Evolutionary conservation across 2,113 vertebrate genomes (phyloP), one percentile per base, ranked within the genome.

Genomic region (Ochotona princeps): DNA sequence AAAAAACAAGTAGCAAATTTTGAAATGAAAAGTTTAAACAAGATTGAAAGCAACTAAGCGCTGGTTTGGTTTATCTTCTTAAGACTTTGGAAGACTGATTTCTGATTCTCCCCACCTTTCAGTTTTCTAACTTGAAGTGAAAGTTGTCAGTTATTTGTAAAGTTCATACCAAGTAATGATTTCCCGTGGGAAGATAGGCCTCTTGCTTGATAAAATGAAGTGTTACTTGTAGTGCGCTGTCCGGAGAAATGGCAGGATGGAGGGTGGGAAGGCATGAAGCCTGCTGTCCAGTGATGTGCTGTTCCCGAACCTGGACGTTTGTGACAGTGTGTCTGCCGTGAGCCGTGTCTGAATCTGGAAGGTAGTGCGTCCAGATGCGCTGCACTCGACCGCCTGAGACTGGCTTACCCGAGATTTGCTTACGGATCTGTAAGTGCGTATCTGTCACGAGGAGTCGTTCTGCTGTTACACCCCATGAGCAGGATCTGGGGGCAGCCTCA

Each of bases 391-490:
- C 94, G 7, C 44, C 70, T 74, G 51, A 85, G 30, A 63, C 32
- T 66, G 18, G 14, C 80, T 89, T 67, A 80, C 67, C 26, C 69
- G 61, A 85, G 54, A 92, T 23, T 69, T 81, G 74, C 21, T 92
- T n/a, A 28, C 67, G 74, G 21, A 69, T 92, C 75, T 38, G 26
- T 61, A 80, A 85, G 32, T 66, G 38, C 8, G 12, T 47, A 54
- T 60, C 57, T 44, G 0, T 87, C 60, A 38, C 65, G 44, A 54
- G 70, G 80, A 80, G 67, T 72, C 1, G 3, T 44, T 44, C 38
- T 92, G 66, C 86, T 88, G 80, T 76, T 83, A 82, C 87, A 73
- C 12, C 35, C 73, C 84, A 78, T 72, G 18, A 11, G 89, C 51
- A 57, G 21, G 38, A 44, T 4, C 38, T 44, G 38, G 38, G 38